Percentiles rank a stretch among this genome's conserved stretches.
These are phyloP conservation scores for Drosophila fulvimacula DNA, from an alignment of 2,888 invertebrate species.

Conservation along the genomic window DNA sequence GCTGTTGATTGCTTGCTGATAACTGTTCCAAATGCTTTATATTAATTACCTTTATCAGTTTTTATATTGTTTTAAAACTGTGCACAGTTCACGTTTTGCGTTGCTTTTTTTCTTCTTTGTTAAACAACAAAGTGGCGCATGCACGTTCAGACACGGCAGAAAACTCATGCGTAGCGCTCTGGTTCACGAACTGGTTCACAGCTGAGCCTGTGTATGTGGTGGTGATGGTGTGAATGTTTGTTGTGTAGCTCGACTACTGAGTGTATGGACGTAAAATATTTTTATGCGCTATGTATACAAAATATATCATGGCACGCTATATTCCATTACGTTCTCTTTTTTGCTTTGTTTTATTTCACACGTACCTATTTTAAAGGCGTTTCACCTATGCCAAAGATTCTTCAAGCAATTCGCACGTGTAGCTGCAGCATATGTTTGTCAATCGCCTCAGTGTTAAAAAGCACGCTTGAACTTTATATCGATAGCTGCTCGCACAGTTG, in stretches of 20 bases:
- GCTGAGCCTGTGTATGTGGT: background rate
- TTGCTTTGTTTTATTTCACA: background rate
- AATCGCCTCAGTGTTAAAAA: slow-evolving; percentile 1
- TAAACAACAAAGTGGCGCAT: slow-evolving; percentile 54
- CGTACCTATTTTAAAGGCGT: background rate
- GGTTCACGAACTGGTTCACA: slow-evolving; percentile 48
- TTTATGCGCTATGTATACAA: background rate
- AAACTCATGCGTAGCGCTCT: slow-evolving; percentile 5
- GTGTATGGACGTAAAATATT: background rate
- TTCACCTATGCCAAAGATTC: background rate
- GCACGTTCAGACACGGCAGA: slow-evolving; percentile 47
- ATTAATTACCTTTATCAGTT: slow-evolving; percentile 69
- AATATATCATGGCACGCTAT: slow-evolving; percentile 5
- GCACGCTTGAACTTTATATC: slow-evolving; percentile 16
- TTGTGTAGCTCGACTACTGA: background rate
- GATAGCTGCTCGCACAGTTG: slow-evolving; percentile 17
- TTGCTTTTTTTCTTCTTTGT: slow-evolving; percentile 65
- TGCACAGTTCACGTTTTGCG: slow-evolving; percentile 63
- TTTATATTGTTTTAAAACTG: slow-evolving; percentile 37
- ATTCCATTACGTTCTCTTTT: no score
- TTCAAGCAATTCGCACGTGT: slow-evolving; percentile 9
- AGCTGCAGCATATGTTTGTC: background rate
- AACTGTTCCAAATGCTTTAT: slow-evolving; percentile 10
- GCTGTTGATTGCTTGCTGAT: slow-evolving; percentile 9
- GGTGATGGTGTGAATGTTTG: slow-evolving; percentile 8